Percentiles rank a stretch among this genome's conserved stretches.
phyloP scores from a whole-genome alignment of 2,113 vertebrate species.

The Drymodes brunneopygia region DNA sequence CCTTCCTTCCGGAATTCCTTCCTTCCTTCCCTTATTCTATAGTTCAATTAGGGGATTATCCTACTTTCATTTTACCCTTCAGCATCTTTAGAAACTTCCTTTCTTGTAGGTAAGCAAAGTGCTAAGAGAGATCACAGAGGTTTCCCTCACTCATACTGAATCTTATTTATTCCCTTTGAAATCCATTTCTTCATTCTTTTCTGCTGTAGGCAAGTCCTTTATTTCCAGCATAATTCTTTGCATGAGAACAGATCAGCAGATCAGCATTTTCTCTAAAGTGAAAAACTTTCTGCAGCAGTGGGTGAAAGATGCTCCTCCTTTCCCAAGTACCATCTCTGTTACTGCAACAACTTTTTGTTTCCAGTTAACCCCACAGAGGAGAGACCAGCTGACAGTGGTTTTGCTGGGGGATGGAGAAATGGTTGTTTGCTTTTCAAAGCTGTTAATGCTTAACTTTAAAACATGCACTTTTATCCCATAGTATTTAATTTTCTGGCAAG shows the following conservation, averaged over 20 bases:
- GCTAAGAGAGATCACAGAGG: neutral
- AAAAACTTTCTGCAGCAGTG: neutral
- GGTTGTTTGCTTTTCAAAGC: neutral
- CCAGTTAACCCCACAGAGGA: neutral
- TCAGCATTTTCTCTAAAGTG: constrained; percentile 33
- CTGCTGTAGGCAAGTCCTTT: constrained; percentile 46
- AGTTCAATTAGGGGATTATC: neutral
- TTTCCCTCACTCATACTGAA: neutral
- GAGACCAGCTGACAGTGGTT: neutral
- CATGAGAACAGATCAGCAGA: constrained; percentile 38
- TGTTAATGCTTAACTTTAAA: neutral
- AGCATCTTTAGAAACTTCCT: neutral
- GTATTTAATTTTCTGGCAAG: neutral
- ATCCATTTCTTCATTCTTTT: constrained; percentile 30
- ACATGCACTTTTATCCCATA: neutral
- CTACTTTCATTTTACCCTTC: constrained; percentile 7
- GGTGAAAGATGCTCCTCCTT: neutral
- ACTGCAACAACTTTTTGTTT: neutral
- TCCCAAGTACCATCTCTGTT: neutral
- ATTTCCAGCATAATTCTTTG: constrained; percentile 29
- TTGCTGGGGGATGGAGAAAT: neutral
- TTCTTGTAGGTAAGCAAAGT: constrained; percentile 6
- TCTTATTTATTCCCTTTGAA: constrained; percentile 58
- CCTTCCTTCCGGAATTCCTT: neutral
- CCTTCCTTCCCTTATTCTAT: neutral